A percentile compares a stretch with the other conserved stretches of the same genome.
These are phyloP conservation scores for Drosophila elegans DNA, from an alignment of 1,140 invertebrate genomes.

Conservation along the genomic window DNA sequence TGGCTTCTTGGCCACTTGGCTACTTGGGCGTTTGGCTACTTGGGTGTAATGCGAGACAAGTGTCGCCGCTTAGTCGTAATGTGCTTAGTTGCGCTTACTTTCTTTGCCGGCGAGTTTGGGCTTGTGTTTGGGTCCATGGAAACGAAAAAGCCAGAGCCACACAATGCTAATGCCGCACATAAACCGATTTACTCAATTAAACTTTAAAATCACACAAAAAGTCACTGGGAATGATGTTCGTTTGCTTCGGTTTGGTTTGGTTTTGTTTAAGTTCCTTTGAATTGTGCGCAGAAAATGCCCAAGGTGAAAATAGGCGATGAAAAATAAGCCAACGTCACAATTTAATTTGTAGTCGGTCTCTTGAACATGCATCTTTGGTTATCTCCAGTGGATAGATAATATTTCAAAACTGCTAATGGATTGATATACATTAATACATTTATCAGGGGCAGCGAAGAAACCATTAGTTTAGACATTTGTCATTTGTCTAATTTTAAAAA, in stretches of 20 bases:
- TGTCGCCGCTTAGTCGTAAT: slow-evolving; percentile 67
- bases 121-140: slow-evolving; percentile 6
- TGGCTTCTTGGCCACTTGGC: slow-evolving; percentile 1
- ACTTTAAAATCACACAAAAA: slow-evolving; percentile 68
- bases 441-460: slow-evolving; percentile 1
- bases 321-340: slow-evolving; percentile 55
- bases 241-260: slow-evolving; percentile 10
- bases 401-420: slow-evolving; percentile 28
- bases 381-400: slow-evolving; percentile 21
- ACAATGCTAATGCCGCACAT: slow-evolving; percentile 72
- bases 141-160: slow-evolving; percentile 25
- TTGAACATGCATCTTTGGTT: slow-evolving; percentile 61
- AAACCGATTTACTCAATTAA: slow-evolving; percentile 82
- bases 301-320: slow-evolving; percentile 37
- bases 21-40: slow-evolving; percentile 10
- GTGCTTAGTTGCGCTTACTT: slow-evolving; percentile 82
- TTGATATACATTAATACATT: background rate
- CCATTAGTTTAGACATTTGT: slow-evolving; percentile 4
- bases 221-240: slow-evolving; percentile 15
- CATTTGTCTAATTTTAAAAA: slow-evolving; percentile 11
- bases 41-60: slow-evolving; percentile 79
- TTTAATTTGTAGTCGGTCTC: slow-evolving; percentile 52
- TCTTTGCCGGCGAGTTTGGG: slow-evolving; percentile 51
- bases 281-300: slow-evolving; percentile 16
- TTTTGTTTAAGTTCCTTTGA: slow-evolving; percentile 26